A percentile compares a stretch with the other conserved stretches of the same genome.
These are phyloP conservation scores for Athalia circularis DNA, from an alignment of 2,888 invertebrate genomes.

Conservation along the genomic window DNA sequence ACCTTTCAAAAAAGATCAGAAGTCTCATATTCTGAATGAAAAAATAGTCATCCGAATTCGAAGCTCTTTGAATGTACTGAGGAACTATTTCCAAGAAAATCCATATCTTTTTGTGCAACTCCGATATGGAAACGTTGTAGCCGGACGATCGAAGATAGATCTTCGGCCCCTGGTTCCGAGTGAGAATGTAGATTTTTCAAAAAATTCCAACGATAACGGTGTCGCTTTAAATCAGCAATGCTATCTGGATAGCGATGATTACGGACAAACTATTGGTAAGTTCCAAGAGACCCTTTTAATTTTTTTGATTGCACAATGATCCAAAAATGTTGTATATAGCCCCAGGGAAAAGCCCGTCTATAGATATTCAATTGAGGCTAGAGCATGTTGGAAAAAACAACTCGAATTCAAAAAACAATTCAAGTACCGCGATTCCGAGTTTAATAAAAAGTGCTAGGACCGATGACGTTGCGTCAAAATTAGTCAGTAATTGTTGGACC, in stretches of 20 bases:
- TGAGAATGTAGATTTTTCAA: constrained; percentile 72
- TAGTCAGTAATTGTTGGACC: neutral
- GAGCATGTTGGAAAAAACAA: constrained; percentile 69
- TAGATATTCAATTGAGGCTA: constrained; percentile 76
- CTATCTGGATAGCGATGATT: constrained; percentile 60
- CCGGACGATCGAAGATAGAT: constrained; percentile 75
- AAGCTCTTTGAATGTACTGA: constrained; percentile 72
- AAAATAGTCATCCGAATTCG: constrained; percentile 76
- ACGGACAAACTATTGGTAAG: constrained; percentile 54
- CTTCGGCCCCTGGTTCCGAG: constrained; percentile 75
- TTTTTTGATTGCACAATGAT: neutral
- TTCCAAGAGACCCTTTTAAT: constrained; percentile 8
- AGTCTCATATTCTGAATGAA: constrained; percentile 72
- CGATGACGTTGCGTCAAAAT: neutral
- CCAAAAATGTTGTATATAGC: neutral
- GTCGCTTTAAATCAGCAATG: constrained; percentile 72
- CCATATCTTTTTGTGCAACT: constrained; percentile 75
- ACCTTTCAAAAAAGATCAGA: constrained; percentile 64
- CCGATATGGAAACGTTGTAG: constrained; percentile 70
- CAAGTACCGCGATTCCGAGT: constrained; percentile 1
- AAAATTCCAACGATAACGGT: constrained; percentile 71
- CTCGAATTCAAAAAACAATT: neutral
- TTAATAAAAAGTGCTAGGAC: neutral
- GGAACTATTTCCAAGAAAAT: constrained; percentile 75
- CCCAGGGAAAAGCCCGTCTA: constrained; percentile 69